Conservation (phyloP, 2,113 vertebrate genomes). For the Epinephelus cyanopodus region DNA sequence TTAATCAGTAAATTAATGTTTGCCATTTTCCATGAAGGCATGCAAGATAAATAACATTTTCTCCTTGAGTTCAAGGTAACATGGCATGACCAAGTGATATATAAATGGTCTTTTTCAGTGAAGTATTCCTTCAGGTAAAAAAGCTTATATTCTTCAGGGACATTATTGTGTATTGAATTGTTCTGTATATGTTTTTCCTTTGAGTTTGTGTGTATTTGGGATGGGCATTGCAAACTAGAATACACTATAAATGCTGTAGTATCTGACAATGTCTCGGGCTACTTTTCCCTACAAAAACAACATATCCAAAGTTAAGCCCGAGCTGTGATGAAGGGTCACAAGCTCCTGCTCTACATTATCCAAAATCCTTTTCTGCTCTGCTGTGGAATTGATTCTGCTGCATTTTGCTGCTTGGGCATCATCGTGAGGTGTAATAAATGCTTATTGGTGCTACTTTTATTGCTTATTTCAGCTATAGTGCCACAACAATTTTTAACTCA, state of each 20-base stretch:
- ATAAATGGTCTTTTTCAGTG: too few species aligned
- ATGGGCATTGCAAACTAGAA: background rate
- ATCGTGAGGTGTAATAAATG: constrained; percentile 25
- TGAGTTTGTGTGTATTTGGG: background rate
- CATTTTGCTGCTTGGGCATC: constrained; percentile 20
- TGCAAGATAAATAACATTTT: too few species aligned
- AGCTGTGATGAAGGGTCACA: background rate
- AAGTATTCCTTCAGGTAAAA: too few species aligned
- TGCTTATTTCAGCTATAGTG: constrained; percentile 48
- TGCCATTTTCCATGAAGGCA: too few species aligned
- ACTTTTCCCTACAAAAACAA: background rate
- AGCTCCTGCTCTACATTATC: background rate
- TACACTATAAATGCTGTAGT: background rate
- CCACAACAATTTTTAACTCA: constrained; percentile 33
- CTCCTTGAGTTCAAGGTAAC: too few species aligned
- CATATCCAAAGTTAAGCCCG: background rate
- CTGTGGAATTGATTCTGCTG: background rate
- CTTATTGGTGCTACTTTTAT: constrained; percentile 35
- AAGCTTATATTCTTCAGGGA: background rate
- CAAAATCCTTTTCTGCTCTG: constrained; percentile 3
- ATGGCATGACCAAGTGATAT: too few species aligned
- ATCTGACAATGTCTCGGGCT: background rate
- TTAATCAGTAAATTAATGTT: too few species aligned
- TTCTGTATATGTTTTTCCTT: background rate
- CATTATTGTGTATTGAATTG: background rate